Conservation (phyloP, 2,797 vertebrate species). For the Anas bernieri region DNA sequence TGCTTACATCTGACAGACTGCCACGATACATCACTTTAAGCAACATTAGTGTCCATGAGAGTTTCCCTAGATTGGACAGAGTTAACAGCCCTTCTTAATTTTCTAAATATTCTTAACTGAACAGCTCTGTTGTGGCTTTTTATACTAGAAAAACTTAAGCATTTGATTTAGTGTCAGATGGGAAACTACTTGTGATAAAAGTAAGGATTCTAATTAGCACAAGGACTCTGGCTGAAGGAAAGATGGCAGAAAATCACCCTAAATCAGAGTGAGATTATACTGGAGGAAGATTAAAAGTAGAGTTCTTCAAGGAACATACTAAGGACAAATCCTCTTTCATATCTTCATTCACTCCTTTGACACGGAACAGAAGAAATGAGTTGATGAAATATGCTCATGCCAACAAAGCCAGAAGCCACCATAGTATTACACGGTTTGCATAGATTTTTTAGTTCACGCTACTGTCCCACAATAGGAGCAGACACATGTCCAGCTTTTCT, state of each 20-base stretch:
- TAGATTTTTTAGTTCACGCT: neutral
- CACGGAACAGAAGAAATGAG: neutral
- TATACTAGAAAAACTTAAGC: neutral
- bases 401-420: neutral
- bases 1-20: neutral
- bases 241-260: neutral
- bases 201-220: neutral
- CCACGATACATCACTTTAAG: neutral
- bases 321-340: neutral
- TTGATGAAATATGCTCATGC: neutral
- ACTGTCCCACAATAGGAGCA: neutral
- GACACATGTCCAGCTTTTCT: neutral
- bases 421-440: neutral
- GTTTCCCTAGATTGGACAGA: neutral
- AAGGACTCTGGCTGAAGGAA: neutral
- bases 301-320: neutral
- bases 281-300: neutral
- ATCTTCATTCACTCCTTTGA: neutral
- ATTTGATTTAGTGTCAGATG: neutral
- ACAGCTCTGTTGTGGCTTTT: conserved; percentile 11
- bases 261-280: neutral
- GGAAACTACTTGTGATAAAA: conserved; percentile 9
- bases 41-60: neutral
- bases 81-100: neutral
- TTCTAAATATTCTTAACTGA: neutral